These are phyloP conservation scores for Neosalanx taihuensis DNA, from an alignment of 2,797 vertebrate genomes.

Conservation along the genomic window DNA sequence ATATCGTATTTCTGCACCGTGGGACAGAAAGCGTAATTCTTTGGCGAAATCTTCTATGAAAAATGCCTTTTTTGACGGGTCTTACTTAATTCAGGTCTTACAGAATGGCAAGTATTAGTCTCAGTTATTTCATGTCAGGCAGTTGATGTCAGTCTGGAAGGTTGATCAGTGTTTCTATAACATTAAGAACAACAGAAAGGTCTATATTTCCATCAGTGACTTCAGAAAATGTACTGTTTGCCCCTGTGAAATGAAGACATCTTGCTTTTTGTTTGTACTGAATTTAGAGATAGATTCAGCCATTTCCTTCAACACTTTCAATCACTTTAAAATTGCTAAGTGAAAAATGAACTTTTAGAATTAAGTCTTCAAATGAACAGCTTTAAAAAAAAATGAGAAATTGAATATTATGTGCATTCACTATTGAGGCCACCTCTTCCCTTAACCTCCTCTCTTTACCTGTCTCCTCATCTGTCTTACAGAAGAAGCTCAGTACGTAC, in stretches of 20 bases:
- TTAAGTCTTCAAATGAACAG: neutral
- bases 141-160: conserved; percentile 62
- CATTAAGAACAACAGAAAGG: conserved; percentile 56
- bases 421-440: neutral
- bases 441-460: neutral
- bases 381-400: neutral
- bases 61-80: conserved; percentile 47
- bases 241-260: neutral
- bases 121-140: conserved; percentile 52
- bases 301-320: neutral
- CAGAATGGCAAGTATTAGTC: conserved; percentile 68
- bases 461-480: conserved; percentile 25
- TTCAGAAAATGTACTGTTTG: neutral
- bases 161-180: conserved; percentile 42
- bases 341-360: neutral
- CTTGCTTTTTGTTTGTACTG: neutral
- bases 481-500: conserved; percentile 87
- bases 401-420: neutral
- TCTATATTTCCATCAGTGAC: neutral
- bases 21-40: too few relatives aligned
- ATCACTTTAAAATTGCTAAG: neutral
- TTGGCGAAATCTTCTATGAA: neutral
- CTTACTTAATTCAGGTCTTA: conserved; percentile 60
- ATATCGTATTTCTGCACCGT: neutral
- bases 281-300: too few relatives aligned